Evolutionary conservation across 1,140 invertebrate genomes (phyloP).

Genomic region (Lycorma delicatula): DNA sequence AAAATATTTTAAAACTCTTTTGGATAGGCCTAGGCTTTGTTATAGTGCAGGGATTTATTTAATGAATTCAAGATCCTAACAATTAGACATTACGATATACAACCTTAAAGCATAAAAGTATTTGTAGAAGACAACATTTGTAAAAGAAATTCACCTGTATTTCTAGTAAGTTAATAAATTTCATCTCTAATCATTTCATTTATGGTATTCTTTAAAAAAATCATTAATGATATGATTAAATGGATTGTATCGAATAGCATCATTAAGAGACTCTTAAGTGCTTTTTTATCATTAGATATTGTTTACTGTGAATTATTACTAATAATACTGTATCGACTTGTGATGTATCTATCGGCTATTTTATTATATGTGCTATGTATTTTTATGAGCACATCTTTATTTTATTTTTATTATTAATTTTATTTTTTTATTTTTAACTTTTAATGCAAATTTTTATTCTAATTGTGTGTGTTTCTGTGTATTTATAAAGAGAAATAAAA

Average conservation of each 20-base stretch:
- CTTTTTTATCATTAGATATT: too few species aligned
- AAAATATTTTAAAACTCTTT: background rate
- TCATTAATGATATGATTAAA: background rate
- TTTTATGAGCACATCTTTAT: too few species aligned
- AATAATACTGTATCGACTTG: too few species aligned
- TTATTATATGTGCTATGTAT: too few species aligned
- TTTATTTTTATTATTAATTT: too few species aligned
- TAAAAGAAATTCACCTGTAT: background rate
- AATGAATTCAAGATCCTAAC: background rate
- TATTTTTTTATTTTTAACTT: too few species aligned
- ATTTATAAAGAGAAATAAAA: too few species aligned
- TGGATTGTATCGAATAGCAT: background rate
- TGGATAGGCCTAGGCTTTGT: background rate
- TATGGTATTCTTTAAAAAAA: background rate
- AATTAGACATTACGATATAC: background rate
- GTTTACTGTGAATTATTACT: too few species aligned
- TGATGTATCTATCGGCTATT: too few species aligned
- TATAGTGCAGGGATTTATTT: background rate
- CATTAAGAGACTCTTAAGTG: too few species aligned
- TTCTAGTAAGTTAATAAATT: background rate
- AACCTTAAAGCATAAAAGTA: background rate
- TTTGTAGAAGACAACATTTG: constrained; percentile 2
- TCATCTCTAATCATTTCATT: background rate
- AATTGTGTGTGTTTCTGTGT: too few species aligned
- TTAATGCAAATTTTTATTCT: too few species aligned